phyloP scores from a whole-genome alignment of 2,888 invertebrate species.

The Acleris sparsana region DNA sequence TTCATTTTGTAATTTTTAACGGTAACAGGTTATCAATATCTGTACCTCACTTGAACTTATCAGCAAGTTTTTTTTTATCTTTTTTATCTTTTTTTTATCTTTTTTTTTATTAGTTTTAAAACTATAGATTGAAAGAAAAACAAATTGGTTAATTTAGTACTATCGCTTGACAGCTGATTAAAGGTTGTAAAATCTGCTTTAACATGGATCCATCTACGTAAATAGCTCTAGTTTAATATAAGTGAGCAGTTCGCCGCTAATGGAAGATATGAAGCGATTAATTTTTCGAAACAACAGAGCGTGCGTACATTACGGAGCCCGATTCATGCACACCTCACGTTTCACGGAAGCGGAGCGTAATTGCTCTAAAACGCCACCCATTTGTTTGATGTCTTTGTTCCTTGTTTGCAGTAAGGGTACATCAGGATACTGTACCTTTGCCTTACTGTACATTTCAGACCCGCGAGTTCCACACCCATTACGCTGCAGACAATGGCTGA shows the following conservation, averaged over 20 bases:
- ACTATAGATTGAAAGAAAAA: too few relatives aligned
- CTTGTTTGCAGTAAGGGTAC: conserved; percentile 80
- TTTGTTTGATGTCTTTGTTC: conserved; percentile 84
- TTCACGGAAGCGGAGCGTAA: conserved; percentile 80
- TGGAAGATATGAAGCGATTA: conserved; percentile 72
- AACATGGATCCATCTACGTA: neutral
- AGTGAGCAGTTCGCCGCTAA: conserved; percentile 65
- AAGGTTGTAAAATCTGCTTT: too few relatives aligned
- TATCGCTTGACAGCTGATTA: too few relatives aligned
- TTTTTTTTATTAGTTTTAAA: neutral
- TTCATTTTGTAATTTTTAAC: conserved; percentile 1
- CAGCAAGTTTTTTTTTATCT: too few relatives aligned
- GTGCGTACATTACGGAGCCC: conserved; percentile 61
- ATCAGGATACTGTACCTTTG: conserved; percentile 71
- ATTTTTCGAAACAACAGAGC: conserved; percentile 49
- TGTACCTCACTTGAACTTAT: neutral
- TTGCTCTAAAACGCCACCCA: conserved; percentile 84
- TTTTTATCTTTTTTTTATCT: too few relatives aligned
- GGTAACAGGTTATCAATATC: neutral
- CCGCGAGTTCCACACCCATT: conserved; percentile 74
- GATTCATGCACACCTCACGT: conserved; percentile 75
- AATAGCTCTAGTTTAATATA: conserved; percentile 51
- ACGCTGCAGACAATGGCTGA: conserved; percentile 73
- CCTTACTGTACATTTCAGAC: conserved; percentile 58
- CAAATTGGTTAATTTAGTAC: too few relatives aligned